Evolutionary conservation across 2,113 vertebrate genomes (phyloP), one percentile per base, ranked within the genome.

Genomic region (Ctenomys sociabilis): DNA sequence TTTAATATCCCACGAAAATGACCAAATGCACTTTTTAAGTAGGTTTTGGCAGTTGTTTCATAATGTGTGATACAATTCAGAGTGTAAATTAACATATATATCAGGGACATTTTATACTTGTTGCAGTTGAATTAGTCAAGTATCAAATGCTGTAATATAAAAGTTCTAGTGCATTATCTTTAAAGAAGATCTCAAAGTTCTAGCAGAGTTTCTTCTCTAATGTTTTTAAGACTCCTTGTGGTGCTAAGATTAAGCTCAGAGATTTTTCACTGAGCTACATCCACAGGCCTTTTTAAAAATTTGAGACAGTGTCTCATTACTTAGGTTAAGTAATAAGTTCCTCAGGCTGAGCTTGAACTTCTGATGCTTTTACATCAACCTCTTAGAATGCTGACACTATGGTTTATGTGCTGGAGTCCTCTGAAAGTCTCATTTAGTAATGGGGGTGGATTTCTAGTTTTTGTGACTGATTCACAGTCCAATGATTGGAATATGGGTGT

Each of bases 71-170:
- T 73, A 21, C 52, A 96, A 32, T 86, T 89, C 73, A 92, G 35
- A 93, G 61, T 92, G 14, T 52, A 84, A 96, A 94, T 95, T 92
- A 92, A 61, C 68, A 84, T 90, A 30, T 92, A 92, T 86, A 97
- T n/a, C 54, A 90, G 94, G 45, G 32, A 37, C 40, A 73, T 92
- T 96, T 95, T 96, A 84, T 94, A 92, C 35, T n/a, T 37, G 22
- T 89, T 93, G 73, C 68, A 93, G 87, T 37, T 93, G 85, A 35
- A 85, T 95, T 92, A 94, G 88, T 86, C 85, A 77, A 86, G 63
- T 97, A 66, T 54, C 91, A 95, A 93, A 86, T 92, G 70, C 75
- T 96, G 17, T 16, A 87, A 21, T 89, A 66, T 95, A 85, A 93
- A 95, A 24, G 3, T 96, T 96, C 72, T 94, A 81, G 19, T 82